Evolutionary conservation across 2,113 vertebrate species (phyloP), one percentile per base, ranked within the genome.

Genomic region (Marmota flaviventris): DNA sequence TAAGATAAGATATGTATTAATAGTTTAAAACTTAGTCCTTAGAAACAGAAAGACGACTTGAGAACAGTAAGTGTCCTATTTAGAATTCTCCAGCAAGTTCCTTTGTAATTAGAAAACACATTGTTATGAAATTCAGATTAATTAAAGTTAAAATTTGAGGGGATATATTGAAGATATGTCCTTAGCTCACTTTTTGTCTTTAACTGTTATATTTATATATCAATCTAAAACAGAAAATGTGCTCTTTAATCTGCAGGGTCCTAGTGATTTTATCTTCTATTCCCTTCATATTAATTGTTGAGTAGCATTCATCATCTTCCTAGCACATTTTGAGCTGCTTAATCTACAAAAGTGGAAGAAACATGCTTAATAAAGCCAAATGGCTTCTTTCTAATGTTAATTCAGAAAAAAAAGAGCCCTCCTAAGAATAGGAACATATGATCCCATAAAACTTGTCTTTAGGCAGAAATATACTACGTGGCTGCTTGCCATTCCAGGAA

Each of bases 91-190:
- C 56, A 96, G 84, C 37, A 20, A 22, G 96, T 90, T 42, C 6
- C 45, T 91, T 83, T 96, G 78, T 61, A 95, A 93, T 98, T 95
- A 97, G 65, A 82, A 89, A 95, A 78, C 25, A 65, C 73, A 92
- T 7, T 97, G 79, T 89, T 61, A 45, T 77, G 48, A 97, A 98
- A 93, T 92, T 34, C 93, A 48, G 51, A 95, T 96, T 97, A 17
- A 89, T 97, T 95, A 8, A 84, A 92, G 29, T 94, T 96, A 96
- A 97, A 96, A 97, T 89, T 86, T 79, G 84, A 89, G 81, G 20
- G 22, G 90, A 6, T 61, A 0, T 69, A 45, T 81, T 85, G 89
- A 87, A 85, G 77, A 67, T 4, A 4, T 0, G 27, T 97, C 77
- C 67, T 73, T 93, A 45, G 6, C 79, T 7, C 8, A 5, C 14